Base-by-base conservation (phyloP, 2,113 vertebrate species). In the Columba janthina region DNA sequence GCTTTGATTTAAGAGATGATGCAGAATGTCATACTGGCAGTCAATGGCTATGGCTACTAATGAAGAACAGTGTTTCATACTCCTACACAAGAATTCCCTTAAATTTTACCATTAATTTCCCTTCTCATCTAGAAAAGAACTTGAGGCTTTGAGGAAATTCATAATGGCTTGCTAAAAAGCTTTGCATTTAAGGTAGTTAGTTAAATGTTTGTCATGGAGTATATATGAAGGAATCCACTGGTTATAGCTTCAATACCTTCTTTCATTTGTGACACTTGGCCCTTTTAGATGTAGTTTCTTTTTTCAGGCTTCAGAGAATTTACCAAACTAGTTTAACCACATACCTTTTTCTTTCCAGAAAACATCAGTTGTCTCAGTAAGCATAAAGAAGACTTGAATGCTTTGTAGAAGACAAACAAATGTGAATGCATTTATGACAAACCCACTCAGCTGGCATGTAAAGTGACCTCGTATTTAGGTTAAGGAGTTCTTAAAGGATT, bases 401-500 rank as follows among this genome's bases (percentile, higher is more conserved):
- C 67, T 95, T 91, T 90, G 54, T 73, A 82, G 48, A 56, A 67
- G 67, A 48, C 88, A 79, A 82, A 62, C 60, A 96, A 72, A 66
- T 62, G 62, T 89, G 83, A 88, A 64, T 78, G 32, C 53, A 48
- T 88, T 90, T 77, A 44, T 96, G 76, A 77, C 85, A 95, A 89
- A 76, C n/a, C 18, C 46, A 48, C 51, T 95, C 72, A 88, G 78
- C 78, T 77, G 56, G 70, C 61, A 83, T 66, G 77, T 94, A 58
- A 85, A 95, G 88, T 93, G 48, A 83, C 84, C 85, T 96, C 6
- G 57, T 90, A 89, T 95, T 93, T 96, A 88, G 93, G 86, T 94
- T 96, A 96, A 90, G 69, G 79, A 94, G 73, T 96, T 95, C 94
- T 80, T 87, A 87, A 91, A 90, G 66, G 31, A 44, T 90, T 94